Percentiles rank a stretch among this genome's conserved stretches.
Conservation (phyloP, 1,140 invertebrate genomes). For the Dreissena rostriformis region DNA sequence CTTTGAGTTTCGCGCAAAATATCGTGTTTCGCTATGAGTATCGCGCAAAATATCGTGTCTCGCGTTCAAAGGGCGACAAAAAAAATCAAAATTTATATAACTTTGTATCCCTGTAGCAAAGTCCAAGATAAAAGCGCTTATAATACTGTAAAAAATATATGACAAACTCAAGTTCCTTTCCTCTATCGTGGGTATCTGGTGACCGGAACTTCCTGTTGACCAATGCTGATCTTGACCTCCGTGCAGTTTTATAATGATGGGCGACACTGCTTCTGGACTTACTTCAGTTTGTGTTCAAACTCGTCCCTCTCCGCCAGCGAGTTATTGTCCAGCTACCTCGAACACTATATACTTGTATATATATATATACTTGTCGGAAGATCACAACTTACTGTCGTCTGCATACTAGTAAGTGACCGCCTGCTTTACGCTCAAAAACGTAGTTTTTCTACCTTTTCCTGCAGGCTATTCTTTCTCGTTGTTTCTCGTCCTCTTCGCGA, state of each 20-base stretch:
- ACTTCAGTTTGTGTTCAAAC: constrained; percentile 73
- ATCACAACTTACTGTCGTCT: constrained; percentile 82
- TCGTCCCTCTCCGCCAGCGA: constrained; percentile 82
- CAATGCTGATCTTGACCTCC: constrained; percentile 45
- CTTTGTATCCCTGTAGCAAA: too few species aligned
- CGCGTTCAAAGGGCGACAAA: too few species aligned
- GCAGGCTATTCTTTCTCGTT: constrained; percentile 91
- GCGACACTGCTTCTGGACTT: constrained; percentile 75
- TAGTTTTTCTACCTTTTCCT: constrained; percentile 84
- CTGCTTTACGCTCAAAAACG: constrained; percentile 93
- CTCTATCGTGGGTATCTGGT: not conserved
- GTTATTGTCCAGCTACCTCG: constrained; percentile 96
- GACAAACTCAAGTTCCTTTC: not conserved
- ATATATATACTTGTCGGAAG: constrained; percentile 37
- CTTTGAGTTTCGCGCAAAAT: too few species aligned
- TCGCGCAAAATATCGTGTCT: too few species aligned
- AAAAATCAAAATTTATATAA: too few species aligned
- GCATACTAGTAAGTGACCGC: constrained; percentile 89
- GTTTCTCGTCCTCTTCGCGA: constrained; percentile 91
- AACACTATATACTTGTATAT: constrained; percentile 82
- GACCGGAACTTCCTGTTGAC: not conserved
- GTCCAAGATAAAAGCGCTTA: too few species aligned
- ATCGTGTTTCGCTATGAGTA: too few species aligned
- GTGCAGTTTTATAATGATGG: constrained; percentile 81
- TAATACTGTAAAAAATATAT: too few species aligned